Evolutionary conservation across 1,140 invertebrate species (phyloP).

Genomic region (Scaptodrosophila lebanonensis): DNA sequence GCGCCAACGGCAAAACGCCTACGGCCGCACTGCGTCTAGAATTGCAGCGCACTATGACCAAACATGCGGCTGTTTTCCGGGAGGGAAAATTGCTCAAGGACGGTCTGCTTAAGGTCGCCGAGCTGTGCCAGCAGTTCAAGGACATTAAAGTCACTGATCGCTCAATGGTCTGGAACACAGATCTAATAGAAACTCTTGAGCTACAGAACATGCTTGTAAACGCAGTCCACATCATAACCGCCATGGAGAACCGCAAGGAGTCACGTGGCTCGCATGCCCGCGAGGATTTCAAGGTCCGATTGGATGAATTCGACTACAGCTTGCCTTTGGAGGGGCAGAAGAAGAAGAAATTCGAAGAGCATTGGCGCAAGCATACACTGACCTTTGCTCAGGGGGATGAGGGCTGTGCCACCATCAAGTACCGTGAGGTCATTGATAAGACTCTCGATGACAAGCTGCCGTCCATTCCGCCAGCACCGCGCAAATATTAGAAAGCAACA

Average conservation of each 20-base stretch:
- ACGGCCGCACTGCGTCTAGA: constrained; percentile 91
- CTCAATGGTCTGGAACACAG: constrained; percentile 95
- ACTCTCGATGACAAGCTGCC: constrained; percentile 89
- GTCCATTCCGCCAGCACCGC: constrained; percentile 91
- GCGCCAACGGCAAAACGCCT: constrained; percentile 86
- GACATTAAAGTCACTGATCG: constrained; percentile 81
- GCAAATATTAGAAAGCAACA: constrained; percentile 94
- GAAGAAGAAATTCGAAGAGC: constrained; percentile 85
- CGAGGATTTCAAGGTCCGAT: constrained; percentile 93
- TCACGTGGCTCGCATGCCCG: constrained; percentile 97
- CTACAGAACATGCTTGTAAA: constrained; percentile 97
- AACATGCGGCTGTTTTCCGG: constrained; percentile 96
- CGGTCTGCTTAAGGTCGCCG: constrained; percentile 82
- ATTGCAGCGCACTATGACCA: constrained; percentile 99
- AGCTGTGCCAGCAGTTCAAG: constrained; percentile 82
- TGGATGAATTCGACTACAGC: constrained; percentile 86
- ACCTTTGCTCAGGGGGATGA: constrained; percentile 83
- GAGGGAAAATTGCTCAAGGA: constrained; percentile 90
- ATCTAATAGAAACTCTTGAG: constrained; percentile 96
- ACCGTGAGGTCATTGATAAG: constrained; percentile 93
- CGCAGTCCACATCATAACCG: constrained; percentile 91
- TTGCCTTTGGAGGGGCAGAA: constrained; percentile 81
- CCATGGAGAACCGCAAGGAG: constrained; percentile 96
- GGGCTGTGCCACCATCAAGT: constrained; percentile 88
- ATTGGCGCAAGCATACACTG: constrained; percentile 97